Conservation (phyloP, 1,140 invertebrate genomes). For the Berghia stephanieae region DNA sequence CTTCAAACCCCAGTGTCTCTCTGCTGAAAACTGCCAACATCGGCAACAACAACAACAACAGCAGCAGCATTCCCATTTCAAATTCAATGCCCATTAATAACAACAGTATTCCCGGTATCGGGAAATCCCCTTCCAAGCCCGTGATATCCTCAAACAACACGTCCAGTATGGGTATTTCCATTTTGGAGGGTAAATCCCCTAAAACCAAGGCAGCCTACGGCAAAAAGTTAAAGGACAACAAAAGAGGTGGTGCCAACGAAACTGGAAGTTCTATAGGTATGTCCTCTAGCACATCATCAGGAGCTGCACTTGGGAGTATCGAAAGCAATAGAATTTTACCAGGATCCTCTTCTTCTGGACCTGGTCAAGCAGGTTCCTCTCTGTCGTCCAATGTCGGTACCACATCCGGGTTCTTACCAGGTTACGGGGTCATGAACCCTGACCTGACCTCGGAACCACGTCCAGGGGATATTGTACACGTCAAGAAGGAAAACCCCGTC, state of each 20-base stretch:
- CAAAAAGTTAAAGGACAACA: slow-evolving; percentile 18
- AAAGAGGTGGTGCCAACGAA: too few relatives aligned
- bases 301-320: background rate
- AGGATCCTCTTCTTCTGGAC: too few relatives aligned
- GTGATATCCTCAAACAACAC: too few relatives aligned
- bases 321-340: too few relatives aligned
- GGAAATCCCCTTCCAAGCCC: slow-evolving; percentile 28
- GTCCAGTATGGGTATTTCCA: too few relatives aligned
- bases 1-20: too few relatives aligned
- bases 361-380: too few relatives aligned
- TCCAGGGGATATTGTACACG: slow-evolving; percentile 46
- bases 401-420: background rate
- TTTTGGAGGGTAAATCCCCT: slow-evolving; percentile 27
- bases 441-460: slow-evolving; percentile 44
- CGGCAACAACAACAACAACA: too few relatives aligned
- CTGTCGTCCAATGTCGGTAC: background rate
- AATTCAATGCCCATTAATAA: too few relatives aligned
- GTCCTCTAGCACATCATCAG: background rate
- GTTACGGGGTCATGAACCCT: background rate
- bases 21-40: too few relatives aligned
- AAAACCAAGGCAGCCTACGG: slow-evolving; percentile 30
- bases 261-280: background rate
- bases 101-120: too few relatives aligned
- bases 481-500: slow-evolving; percentile 44
- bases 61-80: too few relatives aligned